Conservation (phyloP, 2,113 vertebrate species). For the Sapajus apella region DNA sequence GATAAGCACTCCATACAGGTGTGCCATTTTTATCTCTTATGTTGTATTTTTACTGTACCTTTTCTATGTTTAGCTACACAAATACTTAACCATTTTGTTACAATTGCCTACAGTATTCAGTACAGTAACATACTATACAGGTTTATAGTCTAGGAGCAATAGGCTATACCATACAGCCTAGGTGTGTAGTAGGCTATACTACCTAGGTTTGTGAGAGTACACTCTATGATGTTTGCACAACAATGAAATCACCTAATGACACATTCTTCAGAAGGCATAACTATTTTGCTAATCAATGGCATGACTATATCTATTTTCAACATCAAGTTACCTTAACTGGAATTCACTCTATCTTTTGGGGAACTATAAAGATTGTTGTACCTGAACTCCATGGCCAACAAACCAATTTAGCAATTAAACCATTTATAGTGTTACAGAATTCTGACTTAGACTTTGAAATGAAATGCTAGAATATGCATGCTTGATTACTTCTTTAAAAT, state of each 20-base stretch:
- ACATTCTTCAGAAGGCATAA: background rate
- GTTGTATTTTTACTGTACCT: background rate
- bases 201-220: background rate
- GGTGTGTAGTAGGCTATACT: background rate
- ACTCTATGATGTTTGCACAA: background rate
- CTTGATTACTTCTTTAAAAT: constrained; percentile 2
- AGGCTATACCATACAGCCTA: background rate
- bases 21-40: background rate
- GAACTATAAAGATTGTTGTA: background rate
- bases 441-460: background rate
- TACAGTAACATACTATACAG: background rate
- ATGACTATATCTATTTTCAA: background rate
- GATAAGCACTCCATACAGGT: background rate
- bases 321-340: background rate
- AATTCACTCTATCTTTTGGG: background rate
- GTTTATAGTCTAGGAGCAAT: background rate
- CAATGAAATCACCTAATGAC: background rate
- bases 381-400: background rate
- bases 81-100: background rate
- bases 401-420: constrained; percentile 13
- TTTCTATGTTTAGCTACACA: background rate
- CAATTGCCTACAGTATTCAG: background rate
- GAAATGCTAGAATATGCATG: background rate
- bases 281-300: background rate
- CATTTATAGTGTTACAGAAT: background rate